A percentile compares a stretch with the other conserved stretches of the same genome.
Conservation (phyloP, 2,888 invertebrate genomes). For the Melanostoma mellinum region DNA sequence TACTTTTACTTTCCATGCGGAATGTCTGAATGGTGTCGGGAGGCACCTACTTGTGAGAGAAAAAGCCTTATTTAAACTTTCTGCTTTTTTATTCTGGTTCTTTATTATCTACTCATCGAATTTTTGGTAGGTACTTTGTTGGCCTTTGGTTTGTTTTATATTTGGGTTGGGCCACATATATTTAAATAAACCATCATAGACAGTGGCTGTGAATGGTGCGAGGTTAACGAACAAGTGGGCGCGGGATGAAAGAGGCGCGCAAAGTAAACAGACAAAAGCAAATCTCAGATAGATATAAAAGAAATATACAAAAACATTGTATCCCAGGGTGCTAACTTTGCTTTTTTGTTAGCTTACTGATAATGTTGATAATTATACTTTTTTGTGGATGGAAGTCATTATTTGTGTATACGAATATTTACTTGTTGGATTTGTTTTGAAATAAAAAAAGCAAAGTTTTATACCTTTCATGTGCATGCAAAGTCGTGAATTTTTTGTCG, state of each 20-base stretch:
- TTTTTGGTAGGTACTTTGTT: conserved; percentile 49
- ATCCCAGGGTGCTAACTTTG: not conserved
- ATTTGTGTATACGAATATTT: not conserved
- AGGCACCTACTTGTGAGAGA: not conserved
- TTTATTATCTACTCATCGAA: conserved; percentile 16
- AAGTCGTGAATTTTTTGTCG: too few relatives aligned
- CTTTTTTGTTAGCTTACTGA: too few relatives aligned
- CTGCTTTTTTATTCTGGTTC: conserved; percentile 32
- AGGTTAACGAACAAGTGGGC: conserved; percentile 34
- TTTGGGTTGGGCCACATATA: conserved; percentile 13
- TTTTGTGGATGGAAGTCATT: conserved; percentile 8
- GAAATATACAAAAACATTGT: not conserved
- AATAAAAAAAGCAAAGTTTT: too few relatives aligned
- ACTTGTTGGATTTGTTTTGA: conserved; percentile 32
- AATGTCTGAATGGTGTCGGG: not conserved
- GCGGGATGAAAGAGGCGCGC: conserved; percentile 30
- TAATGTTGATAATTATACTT: conserved; percentile 2
- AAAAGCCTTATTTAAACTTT: conserved; percentile 42
- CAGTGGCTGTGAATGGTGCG: not conserved
- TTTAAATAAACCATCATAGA: conserved; percentile 7
- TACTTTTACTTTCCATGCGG: conserved; percentile 64
- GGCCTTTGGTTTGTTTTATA: conserved; percentile 22
- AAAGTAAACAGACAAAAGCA: conserved; percentile 56
- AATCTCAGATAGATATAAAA: conserved; percentile 50
- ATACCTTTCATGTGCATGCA: too few relatives aligned